A percentile compares a stretch with the other conserved stretches of the same genome.
Conservation (phyloP, 2,797 vertebrate genomes). For the Mormyrus proboscirostris region DNA sequence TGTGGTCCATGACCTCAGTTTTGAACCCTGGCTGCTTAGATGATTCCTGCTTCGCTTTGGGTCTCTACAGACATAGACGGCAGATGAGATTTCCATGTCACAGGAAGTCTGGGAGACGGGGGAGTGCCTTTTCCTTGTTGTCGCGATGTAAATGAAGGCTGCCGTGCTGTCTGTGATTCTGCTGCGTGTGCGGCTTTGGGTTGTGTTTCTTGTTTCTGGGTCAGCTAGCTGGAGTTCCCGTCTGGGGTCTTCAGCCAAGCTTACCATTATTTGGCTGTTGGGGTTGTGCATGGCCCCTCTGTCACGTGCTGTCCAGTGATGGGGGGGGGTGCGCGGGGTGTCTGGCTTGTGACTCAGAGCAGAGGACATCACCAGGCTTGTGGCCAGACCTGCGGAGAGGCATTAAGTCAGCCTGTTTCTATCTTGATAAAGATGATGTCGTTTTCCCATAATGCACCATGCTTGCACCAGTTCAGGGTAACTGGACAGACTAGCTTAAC, state of each 20-base stretch:
- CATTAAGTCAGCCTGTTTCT: background rate
- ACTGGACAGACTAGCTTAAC: background rate
- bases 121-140: background rate
- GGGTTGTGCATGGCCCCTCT: background rate
- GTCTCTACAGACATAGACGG: background rate
- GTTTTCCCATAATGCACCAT: background rate
- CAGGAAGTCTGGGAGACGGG: background rate
- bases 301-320: background rate
- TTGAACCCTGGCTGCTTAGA: background rate
- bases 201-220: background rate
- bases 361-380: background rate
- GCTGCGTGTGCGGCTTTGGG: background rate
- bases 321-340: background rate
- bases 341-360: conserved; percentile 3
- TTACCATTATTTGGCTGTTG: background rate
- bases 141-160: background rate
- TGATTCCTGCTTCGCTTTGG: background rate
- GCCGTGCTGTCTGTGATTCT: background rate
- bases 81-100: background rate
- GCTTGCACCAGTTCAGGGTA: background rate
- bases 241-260: background rate
- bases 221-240: background rate
- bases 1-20: background rate
- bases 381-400: background rate
- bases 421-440: background rate